Conservation (phyloP, 1,140 invertebrate genomes). For the Aleiodes sp. region DNA sequence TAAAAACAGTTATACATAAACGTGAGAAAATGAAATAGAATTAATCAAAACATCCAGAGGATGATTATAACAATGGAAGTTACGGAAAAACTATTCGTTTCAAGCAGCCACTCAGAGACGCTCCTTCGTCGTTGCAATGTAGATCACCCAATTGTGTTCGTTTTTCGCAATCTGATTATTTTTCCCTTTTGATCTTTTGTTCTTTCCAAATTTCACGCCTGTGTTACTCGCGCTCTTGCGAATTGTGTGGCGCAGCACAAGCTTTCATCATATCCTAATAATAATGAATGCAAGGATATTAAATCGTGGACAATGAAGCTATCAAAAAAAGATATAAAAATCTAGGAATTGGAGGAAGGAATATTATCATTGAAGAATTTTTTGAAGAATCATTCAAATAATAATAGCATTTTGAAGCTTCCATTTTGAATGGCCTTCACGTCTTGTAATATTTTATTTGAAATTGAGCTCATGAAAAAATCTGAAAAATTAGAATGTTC, state of each 20-base stretch:
- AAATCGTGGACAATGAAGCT: constrained; percentile 34
- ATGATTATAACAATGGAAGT: constrained; percentile 10
- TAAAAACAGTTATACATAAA: constrained; percentile 18
- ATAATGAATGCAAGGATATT: constrained; percentile 37
- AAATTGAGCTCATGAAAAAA: constrained; percentile 85
- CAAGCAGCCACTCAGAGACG: constrained; percentile 7
- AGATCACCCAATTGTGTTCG: neutral
- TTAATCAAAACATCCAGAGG: neutral
- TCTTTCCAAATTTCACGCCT: neutral
- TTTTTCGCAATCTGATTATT: neutral
- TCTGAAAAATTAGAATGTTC: no score
- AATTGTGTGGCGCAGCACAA: neutral
- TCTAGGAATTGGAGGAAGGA: constrained; percentile 69
- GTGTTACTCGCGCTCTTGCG: neutral
- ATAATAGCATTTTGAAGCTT: constrained; percentile 67
- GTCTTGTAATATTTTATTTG: no score
- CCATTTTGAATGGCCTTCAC: no score
- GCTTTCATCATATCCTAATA: neutral
- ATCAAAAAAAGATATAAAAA: constrained; percentile 66
- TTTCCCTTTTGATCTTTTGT: neutral
- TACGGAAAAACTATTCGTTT: neutral
- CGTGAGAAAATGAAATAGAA: neutral
- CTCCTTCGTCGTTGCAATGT: constrained; percentile 1
- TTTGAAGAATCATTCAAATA: constrained; percentile 67
- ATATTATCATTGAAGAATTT: constrained; percentile 68